phyloP scores from a whole-genome alignment of 2,888 invertebrate species.

The Leptothorax acervorum region DNA sequence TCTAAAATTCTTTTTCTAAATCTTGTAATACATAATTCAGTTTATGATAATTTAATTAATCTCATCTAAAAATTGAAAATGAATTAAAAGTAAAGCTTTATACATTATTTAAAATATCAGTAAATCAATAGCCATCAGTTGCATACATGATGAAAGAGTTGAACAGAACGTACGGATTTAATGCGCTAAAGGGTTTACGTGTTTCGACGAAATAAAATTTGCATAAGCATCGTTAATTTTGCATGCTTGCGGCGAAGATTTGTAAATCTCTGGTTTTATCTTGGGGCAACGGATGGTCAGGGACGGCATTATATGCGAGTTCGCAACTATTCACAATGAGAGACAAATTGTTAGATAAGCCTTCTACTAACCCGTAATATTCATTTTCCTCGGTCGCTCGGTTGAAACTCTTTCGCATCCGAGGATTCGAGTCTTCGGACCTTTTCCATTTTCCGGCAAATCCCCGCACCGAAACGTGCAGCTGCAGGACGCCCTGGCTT shows the following conservation, averaged over 20 bases:
- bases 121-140: conserved; percentile 6
- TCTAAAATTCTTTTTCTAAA: neutral
- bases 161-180: neutral
- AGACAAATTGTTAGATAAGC: conserved; percentile 47
- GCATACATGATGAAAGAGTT: neutral
- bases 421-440: conserved; percentile 66
- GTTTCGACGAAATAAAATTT: conserved; percentile 21
- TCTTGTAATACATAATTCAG: neutral
- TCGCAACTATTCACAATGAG: conserved; percentile 54
- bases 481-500: conserved; percentile 55
- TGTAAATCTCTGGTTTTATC: conserved; percentile 7
- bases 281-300: neutral
- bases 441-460: conserved; percentile 76
- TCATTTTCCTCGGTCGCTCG: conserved; percentile 58
- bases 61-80: neutral
- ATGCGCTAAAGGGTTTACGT: neutral
- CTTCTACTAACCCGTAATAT: conserved; percentile 52
- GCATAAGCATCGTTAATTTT: conserved; percentile 24
- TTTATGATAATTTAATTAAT: neutral
- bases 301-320: conserved; percentile 17
- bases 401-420: conserved; percentile 58
- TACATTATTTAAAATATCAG: neutral
- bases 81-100: neutral
- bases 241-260: conserved; percentile 2
- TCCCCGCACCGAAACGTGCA: conserved; percentile 66